Evolutionary conservation across 2,797 vertebrate genomes (phyloP), one percentile per base, ranked within the genome.

Genomic region (Gephyroberyx darwinii): DNA sequence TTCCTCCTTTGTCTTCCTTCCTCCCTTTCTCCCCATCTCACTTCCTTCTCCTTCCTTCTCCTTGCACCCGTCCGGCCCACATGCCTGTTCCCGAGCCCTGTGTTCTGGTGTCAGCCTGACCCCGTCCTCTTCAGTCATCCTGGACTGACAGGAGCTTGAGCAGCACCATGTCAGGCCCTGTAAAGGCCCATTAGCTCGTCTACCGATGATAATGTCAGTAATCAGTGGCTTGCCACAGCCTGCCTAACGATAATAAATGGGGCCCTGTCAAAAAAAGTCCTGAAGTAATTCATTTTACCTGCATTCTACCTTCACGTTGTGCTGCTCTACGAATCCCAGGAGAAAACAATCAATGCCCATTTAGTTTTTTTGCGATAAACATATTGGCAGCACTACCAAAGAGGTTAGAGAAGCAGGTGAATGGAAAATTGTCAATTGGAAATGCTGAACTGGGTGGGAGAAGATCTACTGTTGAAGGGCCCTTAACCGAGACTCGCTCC

Each of bases 171-270:
- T 62, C 45, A 48, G 17, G 43, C 51, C n/a, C 30, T 26, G 65
- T 64, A 55, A 77, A 57, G 72, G 52, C 65, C 65, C 77, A 80
- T 83, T 73, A 84, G 64, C 74, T 48, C 67, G 41, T 65, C 45
- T 58, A 51, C 59, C 1, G 63, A 51, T 54, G 69, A 67, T 66
- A 82, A 80, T 78, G 58, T 71, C 69, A 77, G 56, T 14, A 81
- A 85, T 79, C 59, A 81, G 35, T 37, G 13, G 19, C 37, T 39
- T 67, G 12, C 64, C 31, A 33, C 33, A 37, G 9, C 48, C 47
- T 16, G 5, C 48, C 65, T 77, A 74, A 83, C 35, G 0, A 17
- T 47, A 56, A 85, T 45, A 68, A 75, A 78, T 81, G 55, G 6
- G 43, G 56, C 43, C 43, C 26, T 77, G 73, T 75, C 78, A 65